Evolutionary conservation across 2,797 vertebrate species (phyloP).

Genomic region (Chelmon rostratus): DNA sequence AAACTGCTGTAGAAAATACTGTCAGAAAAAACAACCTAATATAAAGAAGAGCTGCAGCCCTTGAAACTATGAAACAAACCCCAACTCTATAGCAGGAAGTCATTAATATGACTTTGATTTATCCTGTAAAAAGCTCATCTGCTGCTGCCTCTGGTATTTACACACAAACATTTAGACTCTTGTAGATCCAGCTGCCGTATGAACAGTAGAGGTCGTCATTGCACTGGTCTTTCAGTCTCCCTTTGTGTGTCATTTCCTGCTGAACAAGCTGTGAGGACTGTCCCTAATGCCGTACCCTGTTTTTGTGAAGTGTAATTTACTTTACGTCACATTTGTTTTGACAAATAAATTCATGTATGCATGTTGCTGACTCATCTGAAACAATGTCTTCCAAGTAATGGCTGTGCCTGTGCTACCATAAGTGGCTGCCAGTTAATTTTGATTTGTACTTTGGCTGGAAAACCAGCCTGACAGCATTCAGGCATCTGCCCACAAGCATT

Average conservation of each 20-base stretch:
- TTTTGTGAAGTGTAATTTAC: not conserved
- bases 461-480: slow-evolving; percentile 19
- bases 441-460: not conserved
- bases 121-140: not conserved
- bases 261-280: not conserved
- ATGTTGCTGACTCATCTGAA: not conserved
- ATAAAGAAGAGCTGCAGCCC: not conserved
- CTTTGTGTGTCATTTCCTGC: not conserved
- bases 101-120: not conserved
- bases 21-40: not conserved
- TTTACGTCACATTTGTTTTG: not conserved
- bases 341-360: not conserved
- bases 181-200: not conserved
- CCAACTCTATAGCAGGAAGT: not conserved
- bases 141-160: not conserved
- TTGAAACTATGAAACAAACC: not conserved
- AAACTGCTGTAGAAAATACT: not conserved
- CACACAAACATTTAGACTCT: not conserved
- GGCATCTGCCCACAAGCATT: not conserved
- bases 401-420: not conserved
- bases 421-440: not conserved
- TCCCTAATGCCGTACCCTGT: not conserved
- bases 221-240: slow-evolving; percentile 21
- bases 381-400: not conserved
- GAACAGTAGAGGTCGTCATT: slow-evolving; percentile 66